Base-by-base conservation (phyloP, 2,113 vertebrate genomes). In the Takifugu flavidus region DNA sequence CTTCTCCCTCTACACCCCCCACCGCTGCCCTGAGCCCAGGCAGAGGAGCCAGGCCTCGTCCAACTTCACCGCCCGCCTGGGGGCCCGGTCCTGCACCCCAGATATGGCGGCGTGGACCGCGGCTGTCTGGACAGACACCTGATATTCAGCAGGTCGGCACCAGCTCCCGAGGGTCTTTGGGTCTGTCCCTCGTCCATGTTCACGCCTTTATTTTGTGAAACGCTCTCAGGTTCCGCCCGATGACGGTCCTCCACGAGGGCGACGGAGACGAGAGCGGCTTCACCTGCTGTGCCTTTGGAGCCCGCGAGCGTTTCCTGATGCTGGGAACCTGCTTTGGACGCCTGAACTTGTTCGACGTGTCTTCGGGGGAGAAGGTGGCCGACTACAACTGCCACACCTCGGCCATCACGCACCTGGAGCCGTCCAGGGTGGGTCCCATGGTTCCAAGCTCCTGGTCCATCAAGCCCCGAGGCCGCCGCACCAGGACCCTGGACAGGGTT, bases 21-120 rank as follows among this genome's bases (percentile, higher is more conserved):
- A 99, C 78, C 94, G 96, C 75, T 99, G 96, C 89, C 96, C 96
- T 51, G 96, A 98, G 89, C 94, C 96, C 88, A 98, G 97, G 82
- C 95, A 96, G 88, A 91, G 93, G 79, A 89, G 95, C 2, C 95
- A 98, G 78, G 96, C 96, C 0, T 93, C 95, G 20, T 90, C 91
- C 87, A 99, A 95, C 90, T 98, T 98, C 93, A 96, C 94, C 25
- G 92, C 95, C 46, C 93, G 96, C 61, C 92, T 96, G 74, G 94
- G 92, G 39, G 93, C 93, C 86, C 89, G 95, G 91, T 94, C 0
- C 88, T 94, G 55, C 95, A 96, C 83, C 94, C 95, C 43, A 96
- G 94, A 79, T 95, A 96, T 0, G 94, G 95, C 3, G 96, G 95
- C 10, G 94, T 96, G 74, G 95, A 97, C 86, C 88, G 95, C 44